Conservation (phyloP, 2,797 vertebrate genomes). For the Tiaroga cobitis region DNA sequence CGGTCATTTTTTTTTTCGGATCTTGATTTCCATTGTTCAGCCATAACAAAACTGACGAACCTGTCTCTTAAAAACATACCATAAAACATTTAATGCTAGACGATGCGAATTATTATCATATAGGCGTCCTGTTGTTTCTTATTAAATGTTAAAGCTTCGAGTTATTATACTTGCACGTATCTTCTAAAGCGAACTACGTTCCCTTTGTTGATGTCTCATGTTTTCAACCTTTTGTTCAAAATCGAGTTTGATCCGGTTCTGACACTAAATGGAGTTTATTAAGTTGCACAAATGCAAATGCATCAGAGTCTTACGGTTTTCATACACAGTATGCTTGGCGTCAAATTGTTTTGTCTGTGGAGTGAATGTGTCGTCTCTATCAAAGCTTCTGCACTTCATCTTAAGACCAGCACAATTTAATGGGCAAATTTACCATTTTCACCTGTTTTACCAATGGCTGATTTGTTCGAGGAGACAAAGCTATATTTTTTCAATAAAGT, state of each 20-base stretch:
- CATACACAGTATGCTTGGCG: background rate
- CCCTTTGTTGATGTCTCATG: slow-evolving; percentile 36
- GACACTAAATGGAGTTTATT: background rate
- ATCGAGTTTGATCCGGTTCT: slow-evolving; percentile 5
- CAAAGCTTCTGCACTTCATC: background rate
- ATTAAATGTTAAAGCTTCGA: background rate
- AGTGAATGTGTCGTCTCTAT: background rate
- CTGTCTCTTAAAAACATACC: background rate
- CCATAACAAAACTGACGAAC: slow-evolving; percentile 34
- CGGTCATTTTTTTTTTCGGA: slow-evolving; percentile 57
- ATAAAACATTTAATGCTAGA: background rate
- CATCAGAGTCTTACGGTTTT: background rate
- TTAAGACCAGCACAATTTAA: slow-evolving; percentile 11
- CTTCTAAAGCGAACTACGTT: slow-evolving; percentile 1
- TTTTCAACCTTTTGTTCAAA: slow-evolving; percentile 17
- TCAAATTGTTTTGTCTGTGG: slow-evolving; percentile 15
- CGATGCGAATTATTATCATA: background rate
- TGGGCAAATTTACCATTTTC: background rate
- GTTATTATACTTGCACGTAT: slow-evolving; percentile 12
- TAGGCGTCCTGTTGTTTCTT: background rate
- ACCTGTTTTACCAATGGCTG: background rate
- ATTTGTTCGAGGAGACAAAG: background rate
- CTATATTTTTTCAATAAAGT: background rate
- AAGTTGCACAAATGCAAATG: background rate
- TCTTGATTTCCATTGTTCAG: slow-evolving; percentile 58